These are phyloP conservation scores for Nothura maculosa DNA, from an alignment of 2,797 vertebrate species.

Conservation along the genomic window DNA sequence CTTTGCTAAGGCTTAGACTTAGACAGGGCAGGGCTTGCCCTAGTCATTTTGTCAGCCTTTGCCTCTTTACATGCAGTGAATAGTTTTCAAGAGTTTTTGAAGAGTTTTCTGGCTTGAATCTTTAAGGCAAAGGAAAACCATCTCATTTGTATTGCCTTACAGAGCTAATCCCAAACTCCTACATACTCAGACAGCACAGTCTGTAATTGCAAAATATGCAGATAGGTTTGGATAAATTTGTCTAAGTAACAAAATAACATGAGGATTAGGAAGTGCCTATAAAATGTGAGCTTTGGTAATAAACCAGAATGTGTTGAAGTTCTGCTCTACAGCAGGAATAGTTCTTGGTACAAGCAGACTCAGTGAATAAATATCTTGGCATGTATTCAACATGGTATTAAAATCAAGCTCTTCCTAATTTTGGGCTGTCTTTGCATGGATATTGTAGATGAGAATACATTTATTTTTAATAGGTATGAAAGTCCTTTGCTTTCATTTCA, in stretches of 20 bases:
- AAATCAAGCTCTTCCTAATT: conserved; percentile 50
- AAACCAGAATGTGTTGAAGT: conserved; percentile 52
- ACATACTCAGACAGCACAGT: conserved; percentile 34
- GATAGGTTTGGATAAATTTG: conserved; percentile 45
- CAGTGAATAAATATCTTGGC: conserved; percentile 21
- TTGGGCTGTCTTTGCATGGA: conserved; percentile 7
- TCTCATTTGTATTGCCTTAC: neutral
- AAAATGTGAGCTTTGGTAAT: conserved; percentile 67
- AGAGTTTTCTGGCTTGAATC: neutral
- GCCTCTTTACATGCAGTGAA: neutral
- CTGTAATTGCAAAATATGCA: conserved; percentile 42
- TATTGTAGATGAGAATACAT: neutral
- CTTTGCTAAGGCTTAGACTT: neutral
- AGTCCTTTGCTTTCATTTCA: neutral
- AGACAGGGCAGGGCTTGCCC: neutral
- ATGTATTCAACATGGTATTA: conserved; percentile 28
- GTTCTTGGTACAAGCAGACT: conserved; percentile 4
- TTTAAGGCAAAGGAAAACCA: neutral
- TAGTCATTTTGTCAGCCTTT: neutral
- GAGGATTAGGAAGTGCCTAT: conserved; percentile 49
- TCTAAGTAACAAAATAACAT: conserved; percentile 45
- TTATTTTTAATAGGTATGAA: conserved; percentile 17
- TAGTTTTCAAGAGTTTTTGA: neutral
- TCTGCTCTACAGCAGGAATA: conserved; percentile 24
- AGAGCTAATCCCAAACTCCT: neutral